These are phyloP conservation scores for Danio tinwini DNA, from an alignment of 2,797 vertebrate genomes.

Conservation along the genomic window DNA sequence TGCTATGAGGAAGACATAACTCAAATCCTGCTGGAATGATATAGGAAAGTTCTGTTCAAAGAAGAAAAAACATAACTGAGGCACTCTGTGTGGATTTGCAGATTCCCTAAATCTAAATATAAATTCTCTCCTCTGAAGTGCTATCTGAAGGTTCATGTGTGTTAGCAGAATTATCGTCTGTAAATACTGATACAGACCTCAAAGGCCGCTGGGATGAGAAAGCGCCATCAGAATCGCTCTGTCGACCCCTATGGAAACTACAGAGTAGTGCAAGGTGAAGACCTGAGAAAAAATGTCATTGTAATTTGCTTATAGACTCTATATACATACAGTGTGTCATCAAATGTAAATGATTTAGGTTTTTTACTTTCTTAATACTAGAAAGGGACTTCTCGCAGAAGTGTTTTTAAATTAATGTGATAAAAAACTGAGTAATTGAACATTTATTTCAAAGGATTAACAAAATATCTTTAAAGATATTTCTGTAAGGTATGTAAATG, in stretches of 20 bases:
- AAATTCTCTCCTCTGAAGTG: slow-evolving; percentile 21
- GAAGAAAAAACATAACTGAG: background rate
- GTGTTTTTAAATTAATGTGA: background rate
- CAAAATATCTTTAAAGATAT: too few relatives aligned
- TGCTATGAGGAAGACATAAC: background rate
- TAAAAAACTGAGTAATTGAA: background rate
- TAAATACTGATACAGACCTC: slow-evolving; percentile 40
- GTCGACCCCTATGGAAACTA: slow-evolving; percentile 45
- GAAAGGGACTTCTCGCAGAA: background rate
- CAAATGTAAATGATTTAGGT: too few relatives aligned
- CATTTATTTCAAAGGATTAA: background rate
- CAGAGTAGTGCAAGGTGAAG: background rate
- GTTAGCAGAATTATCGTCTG: slow-evolving; percentile 26
- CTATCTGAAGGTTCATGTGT: slow-evolving; percentile 23
- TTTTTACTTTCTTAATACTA: too few relatives aligned
- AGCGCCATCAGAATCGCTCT: slow-evolving; percentile 14
- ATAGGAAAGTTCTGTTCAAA: slow-evolving; percentile 22
- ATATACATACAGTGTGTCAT: background rate
- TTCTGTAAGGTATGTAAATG: background rate
- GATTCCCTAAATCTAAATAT: slow-evolving; percentile 26
- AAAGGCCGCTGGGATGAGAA: background rate
- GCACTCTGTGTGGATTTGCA: slow-evolving; percentile 26
- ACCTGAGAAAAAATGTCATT: background rate
- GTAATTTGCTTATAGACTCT: background rate
- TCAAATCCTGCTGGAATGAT: background rate